Conservation (phyloP, 2,113 vertebrate species). For the Sciurus niger region DNA sequence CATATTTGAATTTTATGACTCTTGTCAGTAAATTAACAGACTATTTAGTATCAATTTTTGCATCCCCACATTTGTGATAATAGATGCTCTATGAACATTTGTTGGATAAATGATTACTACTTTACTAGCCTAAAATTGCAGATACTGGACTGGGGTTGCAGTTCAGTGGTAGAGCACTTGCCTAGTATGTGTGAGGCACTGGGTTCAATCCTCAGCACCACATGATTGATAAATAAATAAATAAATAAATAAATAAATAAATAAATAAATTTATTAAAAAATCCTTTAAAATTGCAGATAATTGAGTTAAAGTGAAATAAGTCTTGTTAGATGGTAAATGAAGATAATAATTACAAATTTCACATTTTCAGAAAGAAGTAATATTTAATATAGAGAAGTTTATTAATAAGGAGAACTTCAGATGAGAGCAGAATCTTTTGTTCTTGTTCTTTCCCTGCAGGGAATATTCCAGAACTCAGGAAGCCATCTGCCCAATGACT, state of each 20-base stretch:
- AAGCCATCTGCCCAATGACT: not conserved
- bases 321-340: slow-evolving; percentile 1
- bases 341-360: not conserved
- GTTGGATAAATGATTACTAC: not conserved
- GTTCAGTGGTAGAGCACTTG: too few species aligned
- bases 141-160: not conserved
- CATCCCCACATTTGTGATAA: not conserved
- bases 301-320: slow-evolving; percentile 52
- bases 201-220: too few species aligned
- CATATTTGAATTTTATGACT: slow-evolving; percentile 8
- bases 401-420: not conserved
- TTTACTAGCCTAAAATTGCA: not conserved
- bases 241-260: too few species aligned
- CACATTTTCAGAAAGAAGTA: not conserved
- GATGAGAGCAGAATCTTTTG: not conserved
- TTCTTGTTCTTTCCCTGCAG: not conserved
- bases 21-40: not conserved
- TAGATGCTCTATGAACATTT: not conserved
- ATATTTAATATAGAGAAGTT: not conserved
- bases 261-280: too few species aligned
- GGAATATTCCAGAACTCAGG: not conserved
- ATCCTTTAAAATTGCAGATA: too few species aligned
- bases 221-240: too few species aligned
- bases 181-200: too few species aligned
- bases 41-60: not conserved